A percentile compares a stretch with the other conserved stretches of the same genome.
phyloP scores from a whole-genome alignment of 1,140 invertebrate genomes.

The Parapsyche elsis region DNA sequence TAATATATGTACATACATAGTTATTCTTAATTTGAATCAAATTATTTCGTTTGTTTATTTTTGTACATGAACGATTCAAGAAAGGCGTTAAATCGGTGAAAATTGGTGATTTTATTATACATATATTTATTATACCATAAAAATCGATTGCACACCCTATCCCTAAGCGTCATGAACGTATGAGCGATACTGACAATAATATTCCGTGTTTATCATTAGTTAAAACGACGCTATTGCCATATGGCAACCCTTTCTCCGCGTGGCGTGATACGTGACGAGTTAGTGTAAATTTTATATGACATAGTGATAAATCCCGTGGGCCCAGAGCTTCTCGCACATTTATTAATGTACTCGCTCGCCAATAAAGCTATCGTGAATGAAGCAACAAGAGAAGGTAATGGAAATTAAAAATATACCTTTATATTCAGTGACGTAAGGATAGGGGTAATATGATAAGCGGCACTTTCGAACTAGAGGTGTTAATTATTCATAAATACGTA shows the following conservation, averaged over 20 bases:
- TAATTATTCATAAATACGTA: slow-evolving; percentile 16
- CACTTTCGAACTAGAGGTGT: slow-evolving; percentile 8
- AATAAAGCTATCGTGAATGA: slow-evolving; percentile 1
- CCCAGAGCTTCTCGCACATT: background rate
- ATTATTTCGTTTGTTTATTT: no score
- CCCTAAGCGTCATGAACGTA: background rate
- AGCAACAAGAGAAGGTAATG: slow-evolving; percentile 5
- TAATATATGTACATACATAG: no score
- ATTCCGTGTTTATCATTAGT: slow-evolving; percentile 23
- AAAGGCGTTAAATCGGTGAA: no score
- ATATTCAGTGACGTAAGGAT: background rate
- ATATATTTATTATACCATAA: no score
- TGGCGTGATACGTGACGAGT: slow-evolving; percentile 30
- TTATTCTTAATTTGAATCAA: no score
- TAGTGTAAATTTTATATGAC: slow-evolving; percentile 31
- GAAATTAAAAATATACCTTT: slow-evolving; percentile 16
- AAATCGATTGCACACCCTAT: no score
- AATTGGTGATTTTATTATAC: no score
- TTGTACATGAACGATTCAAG: no score
- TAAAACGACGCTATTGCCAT: slow-evolving; percentile 15
- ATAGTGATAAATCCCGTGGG: slow-evolving; percentile 31
- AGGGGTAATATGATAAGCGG: background rate
- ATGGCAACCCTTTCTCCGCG: slow-evolving; percentile 27
- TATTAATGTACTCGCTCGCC: background rate
- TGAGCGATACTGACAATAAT: slow-evolving; percentile 19